Base-by-base conservation (phyloP, 2,888 invertebrate genomes). In the Epinotia nisella region DNA sequence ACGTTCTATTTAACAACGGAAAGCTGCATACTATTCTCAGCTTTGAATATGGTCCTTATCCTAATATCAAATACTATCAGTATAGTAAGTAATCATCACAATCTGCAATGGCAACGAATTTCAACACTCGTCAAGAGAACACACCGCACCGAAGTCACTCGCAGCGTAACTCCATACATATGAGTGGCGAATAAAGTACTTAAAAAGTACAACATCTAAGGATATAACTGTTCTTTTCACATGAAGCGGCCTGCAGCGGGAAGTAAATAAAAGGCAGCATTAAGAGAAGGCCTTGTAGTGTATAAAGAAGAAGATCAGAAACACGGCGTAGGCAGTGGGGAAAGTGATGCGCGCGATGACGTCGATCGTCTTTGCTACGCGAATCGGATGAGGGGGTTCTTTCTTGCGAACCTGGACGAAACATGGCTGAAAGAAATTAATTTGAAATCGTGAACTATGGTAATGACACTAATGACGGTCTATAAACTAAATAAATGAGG, bases 281-380 rank as follows among this genome's bases (percentile, higher is more conserved):
- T 96, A 95, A 93, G 95, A 95, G 89, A 96, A 97, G 93, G 97
- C 97, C 93, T 97, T 97, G 94, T 98, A 98, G 94, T 97, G 97
- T 87, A 98, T 97, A 95, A 98, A 98, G 95, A 98, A 98, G 95
- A 98, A 98, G 90, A 98, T 97, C 86, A 98, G 96, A 94, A 98
- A 98, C 89, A 98, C 96, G 88, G 97, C 96, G 93, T 97, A 98
- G 86, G 98, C 98, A 83, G 97, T 96, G 82, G 98, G 98, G 94
- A 98, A 98, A 82, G 98, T 98, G 90, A 98, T 97, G 91, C 98
- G 96, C 75, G 98, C 98, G 88, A 98, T 98, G 82, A 98, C 98
- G 94, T 98, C 98, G 90, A 98, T 98, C 75, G 98, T 98, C 94
- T 98, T 98, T 82, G 98, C 98, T 84, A 98, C 97, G 83, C 98